phyloP scores from a whole-genome alignment of 2,797 vertebrate genomes.

The Poecile montanus region DNA sequence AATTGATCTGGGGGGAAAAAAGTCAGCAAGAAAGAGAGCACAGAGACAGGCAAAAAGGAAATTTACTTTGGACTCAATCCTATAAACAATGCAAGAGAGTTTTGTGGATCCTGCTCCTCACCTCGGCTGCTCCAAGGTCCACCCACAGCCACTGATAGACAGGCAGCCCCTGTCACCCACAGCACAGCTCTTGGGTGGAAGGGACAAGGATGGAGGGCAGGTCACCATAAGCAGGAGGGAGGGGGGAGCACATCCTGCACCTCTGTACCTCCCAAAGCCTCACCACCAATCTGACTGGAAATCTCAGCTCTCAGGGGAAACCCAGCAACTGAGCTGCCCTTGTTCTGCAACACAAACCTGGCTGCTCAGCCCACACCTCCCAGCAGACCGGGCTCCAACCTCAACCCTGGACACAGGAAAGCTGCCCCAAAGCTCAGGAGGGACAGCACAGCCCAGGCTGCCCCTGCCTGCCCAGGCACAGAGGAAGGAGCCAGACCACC shows the following conservation, averaged over 20 bases:
- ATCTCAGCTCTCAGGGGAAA: neutral
- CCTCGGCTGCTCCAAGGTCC: neutral
- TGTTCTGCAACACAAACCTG: neutral
- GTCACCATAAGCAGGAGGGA: neutral
- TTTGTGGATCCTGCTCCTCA: neutral
- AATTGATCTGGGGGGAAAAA: neutral
- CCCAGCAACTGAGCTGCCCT: neutral
- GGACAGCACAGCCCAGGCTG: neutral
- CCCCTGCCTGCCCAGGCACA: neutral
- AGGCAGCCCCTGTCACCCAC: neutral
- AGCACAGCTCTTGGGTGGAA: neutral
- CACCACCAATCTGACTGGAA: neutral
- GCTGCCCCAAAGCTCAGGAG: neutral
- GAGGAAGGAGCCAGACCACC: neutral
- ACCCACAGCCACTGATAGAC: neutral
- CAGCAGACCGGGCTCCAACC: neutral
- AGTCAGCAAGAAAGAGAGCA: neutral
- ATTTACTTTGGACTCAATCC: constrained; percentile 60
- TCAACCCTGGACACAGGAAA: neutral
- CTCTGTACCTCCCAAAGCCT: neutral
- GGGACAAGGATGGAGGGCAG: neutral
- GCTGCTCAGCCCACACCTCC: constrained; percentile 6
- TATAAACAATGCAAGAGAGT: neutral
- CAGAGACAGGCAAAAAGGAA: constrained; percentile 40
- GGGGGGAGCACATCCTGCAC: neutral